Base-by-base conservation (phyloP, 2,797 vertebrate species). In the Chaetophractus vellerosus region DNA sequence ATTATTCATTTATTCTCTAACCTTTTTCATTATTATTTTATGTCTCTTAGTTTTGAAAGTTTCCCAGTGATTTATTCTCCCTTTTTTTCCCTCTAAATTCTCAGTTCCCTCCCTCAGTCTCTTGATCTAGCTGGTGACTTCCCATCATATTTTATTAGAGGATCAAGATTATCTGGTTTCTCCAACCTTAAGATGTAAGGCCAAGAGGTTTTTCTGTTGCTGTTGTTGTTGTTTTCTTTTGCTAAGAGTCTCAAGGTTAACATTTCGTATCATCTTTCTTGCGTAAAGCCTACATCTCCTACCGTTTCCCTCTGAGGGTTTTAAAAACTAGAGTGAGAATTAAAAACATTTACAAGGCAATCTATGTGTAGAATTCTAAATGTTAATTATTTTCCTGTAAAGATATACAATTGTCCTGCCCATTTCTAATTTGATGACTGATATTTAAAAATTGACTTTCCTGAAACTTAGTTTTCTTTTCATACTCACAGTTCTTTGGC, bases 401-500 rank as follows among this genome's bases (percentile, higher is more conserved):
- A 74, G 10, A 74, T 91, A 78, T 69, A 75, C 5, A 28, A 5
- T 80, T 52, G 1, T 64, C 45, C 69, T 84, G 33, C 10, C 21
- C 41, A 74, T 2, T 41, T 63, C 5, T 66, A 26, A 92, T 76
- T 68, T 88, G 50, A 81, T 74, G 68, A 6, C 12, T 91, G 75
- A 38, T 71, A 78, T 78, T 52, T 31, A 88, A 76, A 94, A 91
- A 61, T 7, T n/a, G 31, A 18, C 68, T 94, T 38, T 93, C 64
- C 45, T 64, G 96, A 31, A 55, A 41, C 41, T 64, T 61, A 72
- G 52, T 88, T 91, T 82, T 90, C 28, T 79, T 36, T 87, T 63
- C 28, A 55, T 11, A 59, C 23, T 74, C 45, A 75, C 33, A 52
- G 14, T 63, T 64, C 82, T 81, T 87, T 57, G 69, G 45, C 31